Evolutionary conservation across 1,140 invertebrate genomes (phyloP).

Genomic region (Tetragnatha versicolor): DNA sequence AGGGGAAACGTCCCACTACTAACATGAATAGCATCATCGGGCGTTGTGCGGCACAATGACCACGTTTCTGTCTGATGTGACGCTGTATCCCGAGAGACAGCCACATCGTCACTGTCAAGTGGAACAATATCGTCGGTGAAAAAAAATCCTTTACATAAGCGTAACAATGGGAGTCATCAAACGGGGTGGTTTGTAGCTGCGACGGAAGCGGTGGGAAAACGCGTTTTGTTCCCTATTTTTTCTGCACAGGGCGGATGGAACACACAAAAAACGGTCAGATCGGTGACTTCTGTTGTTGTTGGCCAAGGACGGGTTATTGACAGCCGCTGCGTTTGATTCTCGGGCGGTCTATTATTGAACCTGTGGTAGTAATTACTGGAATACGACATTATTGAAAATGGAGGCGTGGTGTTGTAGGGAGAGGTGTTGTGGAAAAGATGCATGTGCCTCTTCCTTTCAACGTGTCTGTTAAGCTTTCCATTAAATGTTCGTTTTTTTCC

Average conservation of each 20-base stretch:
- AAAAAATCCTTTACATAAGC: slow-evolving; percentile 3
- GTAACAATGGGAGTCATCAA: background rate
- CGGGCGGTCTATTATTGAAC: background rate
- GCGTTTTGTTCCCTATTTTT: slow-evolving; percentile 14
- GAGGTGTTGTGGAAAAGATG: no score
- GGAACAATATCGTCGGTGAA: background rate
- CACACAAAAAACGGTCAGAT: no score
- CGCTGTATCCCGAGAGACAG: background rate
- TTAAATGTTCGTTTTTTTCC: no score
- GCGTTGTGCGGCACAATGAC: no score
- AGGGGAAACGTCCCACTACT: no score
- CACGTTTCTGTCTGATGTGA: slow-evolving; percentile 1
- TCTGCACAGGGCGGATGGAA: background rate
- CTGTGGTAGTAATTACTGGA: no score
- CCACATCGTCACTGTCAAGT: background rate
- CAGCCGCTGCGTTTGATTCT: background rate
- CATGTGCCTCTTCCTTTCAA: no score
- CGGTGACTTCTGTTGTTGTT: no score
- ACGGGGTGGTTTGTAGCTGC: background rate
- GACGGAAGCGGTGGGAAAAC: background rate
- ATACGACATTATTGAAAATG: no score
- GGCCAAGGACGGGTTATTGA: slow-evolving; percentile 28
- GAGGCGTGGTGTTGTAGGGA: no score
- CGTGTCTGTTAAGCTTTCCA: no score
- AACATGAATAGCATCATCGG: no score